Base-by-base conservation (phyloP, 2,113 vertebrate species). In the Pelvicachromis taeniatus region DNA sequence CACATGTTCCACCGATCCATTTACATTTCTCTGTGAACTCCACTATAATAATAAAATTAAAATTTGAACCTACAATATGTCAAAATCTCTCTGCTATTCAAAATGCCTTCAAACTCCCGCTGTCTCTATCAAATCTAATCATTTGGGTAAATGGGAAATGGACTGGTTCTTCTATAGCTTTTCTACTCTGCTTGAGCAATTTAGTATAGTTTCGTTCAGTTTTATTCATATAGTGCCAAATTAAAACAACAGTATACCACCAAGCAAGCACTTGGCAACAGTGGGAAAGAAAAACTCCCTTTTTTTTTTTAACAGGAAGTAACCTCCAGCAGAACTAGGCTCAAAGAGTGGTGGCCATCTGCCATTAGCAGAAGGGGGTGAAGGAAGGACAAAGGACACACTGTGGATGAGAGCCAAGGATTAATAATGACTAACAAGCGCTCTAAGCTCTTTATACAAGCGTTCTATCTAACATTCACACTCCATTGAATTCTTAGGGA, bases 111-210 rank as follows among this genome's bases (percentile, higher is more conserved):
- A 45, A 70, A 70, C 14, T 26, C 14, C 42, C 9, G 1, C 21
- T 40, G 23, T 29, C n/a, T 40, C 63, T 0, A 0, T 42, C 35
- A 23, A 1, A 0, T 73, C 5, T 48, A 45, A 26, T 23, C 0
- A 65, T 65, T 65, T 40, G 40, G 0, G 61, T 40, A 65, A 63
- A 0, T 38, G 33, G 19, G 21, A 38, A 40, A 65, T 40, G 61
- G 35, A 11, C 33, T 40, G 35, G 61, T 0, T 65, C 35, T 40
- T 65, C 40, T 5, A 65, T 40, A 65, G 19, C 35, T 9, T 65
- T 65, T 40, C 59, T 5, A 63, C 33, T 65, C 35, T 40, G 19
- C 35, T 21, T 65, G 7, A 65, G 61, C 61, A 65, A 21, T 40
- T 65, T 0, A 2, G 3, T 65, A n/a, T 2, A 21, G 4, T 40